phyloP scores from a whole-genome alignment of 23 tunicate species.

The Clavelina lepadiformis region DNA sequence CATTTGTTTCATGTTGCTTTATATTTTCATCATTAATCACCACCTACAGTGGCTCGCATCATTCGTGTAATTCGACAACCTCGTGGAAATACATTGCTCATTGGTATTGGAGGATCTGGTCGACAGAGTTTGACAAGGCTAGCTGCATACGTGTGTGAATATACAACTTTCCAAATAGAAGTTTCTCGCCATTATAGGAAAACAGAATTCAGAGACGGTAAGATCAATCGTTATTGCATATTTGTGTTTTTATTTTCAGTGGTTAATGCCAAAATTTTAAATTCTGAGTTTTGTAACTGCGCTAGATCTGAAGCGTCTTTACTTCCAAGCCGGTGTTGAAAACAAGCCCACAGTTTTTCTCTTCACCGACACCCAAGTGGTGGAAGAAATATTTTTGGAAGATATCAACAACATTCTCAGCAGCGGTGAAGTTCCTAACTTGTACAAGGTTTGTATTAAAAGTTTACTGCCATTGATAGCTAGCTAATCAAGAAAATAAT shows the following conservation, averaged over 20 bases:
- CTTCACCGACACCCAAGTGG: constrained; percentile 93
- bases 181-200: constrained; percentile 84
- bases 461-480: neutral
- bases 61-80: constrained; percentile 92
- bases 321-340: constrained; percentile 96
- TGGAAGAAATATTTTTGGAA: constrained; percentile 92
- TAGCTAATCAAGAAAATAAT: too few species aligned
- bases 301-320: constrained; percentile 84
- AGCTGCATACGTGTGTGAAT: constrained; percentile 98
- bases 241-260: too few species aligned
- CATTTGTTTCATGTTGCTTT: neutral
- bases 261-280: neutral
- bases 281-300: too few species aligned
- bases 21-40: neutral
- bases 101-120: constrained; percentile 98
- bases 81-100: constrained; percentile 88
- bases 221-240: too few species aligned
- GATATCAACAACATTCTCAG: constrained; percentile 97
- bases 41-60: constrained; percentile 70
- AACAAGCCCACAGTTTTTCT: constrained; percentile 91
- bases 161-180: constrained; percentile 96
- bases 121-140: constrained; percentile 86
- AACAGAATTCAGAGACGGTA: constrained; percentile 90
- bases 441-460: constrained; percentile 55
- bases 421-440: constrained; percentile 94